These are phyloP conservation scores for Batillaria attramentaria DNA, from an alignment of 1,140 invertebrate genomes.

Conservation along the genomic window DNA sequence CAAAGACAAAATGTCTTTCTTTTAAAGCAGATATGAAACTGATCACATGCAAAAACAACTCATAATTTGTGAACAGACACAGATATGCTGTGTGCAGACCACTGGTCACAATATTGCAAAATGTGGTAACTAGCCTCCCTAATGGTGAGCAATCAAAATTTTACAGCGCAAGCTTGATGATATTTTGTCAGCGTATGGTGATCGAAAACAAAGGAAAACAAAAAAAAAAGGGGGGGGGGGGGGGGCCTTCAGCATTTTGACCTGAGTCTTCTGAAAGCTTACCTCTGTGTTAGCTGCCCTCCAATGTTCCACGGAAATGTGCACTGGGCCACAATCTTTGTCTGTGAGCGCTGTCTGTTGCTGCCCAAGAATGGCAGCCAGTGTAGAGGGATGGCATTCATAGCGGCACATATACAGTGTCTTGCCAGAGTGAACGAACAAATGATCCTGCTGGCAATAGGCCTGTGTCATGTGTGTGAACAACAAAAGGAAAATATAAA, in stretches of 20 bases:
- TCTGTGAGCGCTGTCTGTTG: neutral
- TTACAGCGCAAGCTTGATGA: neutral
- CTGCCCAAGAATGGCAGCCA: slow-evolving; percentile 18
- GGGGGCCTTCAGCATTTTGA: too few species aligned
- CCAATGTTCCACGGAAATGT: neutral
- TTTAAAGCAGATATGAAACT: too few species aligned
- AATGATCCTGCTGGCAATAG: slow-evolving; percentile 11
- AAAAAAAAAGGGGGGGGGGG: neutral
- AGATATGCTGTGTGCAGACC: too few species aligned
- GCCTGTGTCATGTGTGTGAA: neutral
- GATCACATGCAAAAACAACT: too few species aligned
- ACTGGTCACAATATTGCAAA: too few species aligned
- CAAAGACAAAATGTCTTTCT: too few species aligned
- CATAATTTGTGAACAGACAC: too few species aligned
- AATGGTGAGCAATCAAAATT: neutral
- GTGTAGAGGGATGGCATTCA: slow-evolving; percentile 2
- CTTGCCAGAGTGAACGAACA: slow-evolving; percentile 5
- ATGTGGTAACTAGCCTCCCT: too few species aligned
- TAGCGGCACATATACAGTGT: slow-evolving; percentile 4
- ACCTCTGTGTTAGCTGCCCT: neutral
- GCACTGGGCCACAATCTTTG: neutral
- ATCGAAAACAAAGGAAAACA: neutral
- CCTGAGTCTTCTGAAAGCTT: neutral
- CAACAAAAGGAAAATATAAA: neutral
- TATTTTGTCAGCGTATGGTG: neutral